Base-by-base conservation (phyloP, 2,888 invertebrate species). In the Cinara cedri region DNA sequence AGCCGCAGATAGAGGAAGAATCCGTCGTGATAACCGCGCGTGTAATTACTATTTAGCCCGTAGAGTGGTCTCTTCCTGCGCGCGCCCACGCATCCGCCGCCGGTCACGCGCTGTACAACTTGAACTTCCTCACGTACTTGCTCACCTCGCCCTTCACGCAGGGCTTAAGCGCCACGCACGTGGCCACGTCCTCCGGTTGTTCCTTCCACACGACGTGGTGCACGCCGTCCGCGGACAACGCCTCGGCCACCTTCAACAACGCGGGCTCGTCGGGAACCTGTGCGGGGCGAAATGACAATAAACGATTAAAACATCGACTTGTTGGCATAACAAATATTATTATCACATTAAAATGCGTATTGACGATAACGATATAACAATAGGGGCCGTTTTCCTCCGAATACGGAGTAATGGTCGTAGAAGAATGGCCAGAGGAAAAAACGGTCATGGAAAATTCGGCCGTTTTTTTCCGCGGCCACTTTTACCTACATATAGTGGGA, bases 171-270 rank as follows among this genome's bases (percentile, higher is more conserved):
- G 95, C 98, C 83, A 99, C 87, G 86, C 98, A 98, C 0, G 98
- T 98, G 24, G 97, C 92, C 85, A 95, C 92, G 86, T 97, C 93
- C 87, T 99, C 98, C 16, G 98, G 98, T 85, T 97, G 96, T 87
- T 98, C 98, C 81, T 95, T 92, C 98, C 98, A 98, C 68, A 98
- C 85, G 86, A 97, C 97, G 86, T 97, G 93, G 82, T 90, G 89
- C 82, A 98, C 90, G 26, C 89, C 89, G 83, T 91, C 90, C 84
- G 91, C 90, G 82, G 88, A 88, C 81, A 99, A 87, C 84, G 89
- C 91, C 76, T 89, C 89, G 81, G 91, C 89, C 42, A 97, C 85
- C 83, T 89, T 89, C 60, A 87, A 87, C 76, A 98, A 86, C 81
- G 90, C 89, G 49, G 89, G 89, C 87, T 96, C 95, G 87, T 93